Evolutionary conservation across 1,140 invertebrate species (phyloP).

Genomic region (Triops cancriformis): DNA sequence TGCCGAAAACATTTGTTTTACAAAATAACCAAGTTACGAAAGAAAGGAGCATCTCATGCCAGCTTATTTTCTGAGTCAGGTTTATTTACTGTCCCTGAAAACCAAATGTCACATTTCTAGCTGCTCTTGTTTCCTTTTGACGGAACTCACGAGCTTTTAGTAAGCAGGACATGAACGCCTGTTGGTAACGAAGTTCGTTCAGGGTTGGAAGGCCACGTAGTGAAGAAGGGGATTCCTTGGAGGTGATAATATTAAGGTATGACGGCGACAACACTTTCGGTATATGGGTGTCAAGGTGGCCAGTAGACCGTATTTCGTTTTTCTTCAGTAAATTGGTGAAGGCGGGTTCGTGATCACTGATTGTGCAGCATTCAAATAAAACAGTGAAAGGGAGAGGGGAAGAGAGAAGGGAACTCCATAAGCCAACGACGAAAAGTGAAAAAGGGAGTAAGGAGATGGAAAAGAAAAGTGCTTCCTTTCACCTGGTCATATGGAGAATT

Average conservation of each 20-base stretch:
- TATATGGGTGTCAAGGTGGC: background rate
- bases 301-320: background rate
- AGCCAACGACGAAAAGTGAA: background rate
- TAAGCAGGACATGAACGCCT: too few species aligned
- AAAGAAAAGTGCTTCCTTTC: conserved; percentile 14
- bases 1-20: too few species aligned
- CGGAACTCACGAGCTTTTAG: too few species aligned
- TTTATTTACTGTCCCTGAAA: too few species aligned
- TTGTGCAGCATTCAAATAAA: conserved; percentile 15
- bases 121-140: too few species aligned
- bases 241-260: background rate
- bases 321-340: background rate
- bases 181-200: too few species aligned
- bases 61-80: too few species aligned
- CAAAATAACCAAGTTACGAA: too few species aligned
- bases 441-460: conserved; percentile 6
- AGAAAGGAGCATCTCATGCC: too few species aligned
- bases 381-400: background rate
- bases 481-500: conserved; percentile 1
- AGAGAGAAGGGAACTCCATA: conserved; percentile 6
- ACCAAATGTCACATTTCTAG: too few species aligned
- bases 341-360: background rate
- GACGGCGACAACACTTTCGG: background rate
- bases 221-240: too few species aligned
- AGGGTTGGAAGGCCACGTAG: too few species aligned